Evolutionary conservation across 2,797 vertebrate genomes (phyloP).

Genomic region (Ispidina picta): DNA sequence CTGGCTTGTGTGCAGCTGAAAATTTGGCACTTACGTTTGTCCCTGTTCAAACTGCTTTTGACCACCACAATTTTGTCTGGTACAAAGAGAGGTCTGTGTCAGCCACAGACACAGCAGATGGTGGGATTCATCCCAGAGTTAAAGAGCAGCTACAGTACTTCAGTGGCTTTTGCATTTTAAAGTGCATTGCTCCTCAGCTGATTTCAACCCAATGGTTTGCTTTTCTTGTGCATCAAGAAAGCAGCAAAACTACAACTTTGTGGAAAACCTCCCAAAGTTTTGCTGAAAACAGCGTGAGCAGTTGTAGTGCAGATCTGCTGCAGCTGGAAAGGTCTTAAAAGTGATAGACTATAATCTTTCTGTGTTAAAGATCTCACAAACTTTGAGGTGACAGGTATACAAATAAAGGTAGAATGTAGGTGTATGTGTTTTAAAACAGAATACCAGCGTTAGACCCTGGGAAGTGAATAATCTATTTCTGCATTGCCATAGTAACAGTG

Average conservation of each 20-base stretch:
- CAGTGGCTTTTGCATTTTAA: constrained; percentile 6
- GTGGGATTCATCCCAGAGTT: neutral
- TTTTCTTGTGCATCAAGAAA: neutral
- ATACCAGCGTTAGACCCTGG: neutral
- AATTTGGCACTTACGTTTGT: neutral
- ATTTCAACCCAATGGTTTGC: neutral
- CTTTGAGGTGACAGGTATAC: neutral
- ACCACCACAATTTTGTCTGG: neutral
- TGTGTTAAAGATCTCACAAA: neutral
- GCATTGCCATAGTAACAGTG: neutral
- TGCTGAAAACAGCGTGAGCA: neutral
- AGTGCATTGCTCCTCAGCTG: neutral
- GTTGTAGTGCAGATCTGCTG: neutral
- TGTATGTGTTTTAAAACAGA: neutral
- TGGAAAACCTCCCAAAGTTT: neutral
- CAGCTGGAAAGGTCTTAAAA: constrained; percentile 15
- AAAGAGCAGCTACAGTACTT: neutral
- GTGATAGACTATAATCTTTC: neutral
- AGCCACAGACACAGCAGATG: constrained; percentile 22
- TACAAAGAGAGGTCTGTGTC: constrained; percentile 13
- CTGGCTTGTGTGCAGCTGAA: neutral
- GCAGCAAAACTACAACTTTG: neutral
- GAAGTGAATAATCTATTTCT: neutral
- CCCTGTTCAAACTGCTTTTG: constrained; percentile 13
- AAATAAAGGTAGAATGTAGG: neutral